Base-by-base conservation (phyloP, 1,140 invertebrate genomes). In the Zaprionus tsacasi region DNA sequence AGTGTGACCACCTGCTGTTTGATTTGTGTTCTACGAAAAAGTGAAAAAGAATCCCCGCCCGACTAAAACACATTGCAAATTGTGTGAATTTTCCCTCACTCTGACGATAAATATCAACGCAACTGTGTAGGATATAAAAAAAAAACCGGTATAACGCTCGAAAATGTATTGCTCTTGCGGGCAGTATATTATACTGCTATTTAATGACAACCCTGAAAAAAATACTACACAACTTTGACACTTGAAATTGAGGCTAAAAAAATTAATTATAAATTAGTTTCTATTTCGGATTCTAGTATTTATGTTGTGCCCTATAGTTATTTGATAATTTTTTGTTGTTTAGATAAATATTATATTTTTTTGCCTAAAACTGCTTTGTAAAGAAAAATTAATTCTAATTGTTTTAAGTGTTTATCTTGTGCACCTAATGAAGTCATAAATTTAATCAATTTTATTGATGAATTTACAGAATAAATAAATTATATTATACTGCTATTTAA, bases 1-100 rank as follows among this genome's bases (percentile, higher is more conserved):
- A 11, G 50, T 55, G 50, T 7, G 73, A 50, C 78, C 83, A 88
- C 83, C 80, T 88, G 83, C 83, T 88, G 83, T 87, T 82, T 87
- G 83, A 88, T 89, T 87, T 88, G 83, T 88, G 17, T 43, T 55
- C 13, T 17, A n/a, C 35, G 17, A 38, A 45, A 17, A 50, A 43
- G 30, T 11, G 11, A 64, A 70, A 54, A 72, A 63, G 40, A 69
- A 66, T 69, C 40, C 66, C 35, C n/a, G 7, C 6, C 2, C n/a
- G 2, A 45, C 40, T 45, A 45, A 15, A 45, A 45, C 40, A 45
- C 40, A 45, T 67, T 43, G 17, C 21, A 40, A 43, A 25, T 43
- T 56, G 52, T 45, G 40, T 57, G 15, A 50, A 59, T 59, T 68
- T 50, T 17, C n/a, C n/a, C 38, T 57, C n/a, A 36, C n/a, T 50